These are phyloP conservation scores for Drosophila recens DNA, from an alignment of 2,888 invertebrate species.

Conservation along the genomic window DNA sequence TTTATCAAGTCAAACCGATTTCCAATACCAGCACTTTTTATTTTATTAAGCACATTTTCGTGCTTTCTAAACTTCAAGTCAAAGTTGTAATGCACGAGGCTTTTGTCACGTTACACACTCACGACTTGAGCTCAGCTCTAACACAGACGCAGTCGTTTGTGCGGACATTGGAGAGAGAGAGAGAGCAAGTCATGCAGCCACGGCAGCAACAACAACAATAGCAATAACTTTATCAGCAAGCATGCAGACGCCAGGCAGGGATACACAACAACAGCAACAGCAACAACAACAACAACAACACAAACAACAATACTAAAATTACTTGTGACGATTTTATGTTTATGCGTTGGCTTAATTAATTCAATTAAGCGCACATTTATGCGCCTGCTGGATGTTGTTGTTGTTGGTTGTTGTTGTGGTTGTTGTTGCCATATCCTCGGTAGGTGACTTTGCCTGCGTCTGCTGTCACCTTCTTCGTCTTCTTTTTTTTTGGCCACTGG, in stretches of 20 bases:
- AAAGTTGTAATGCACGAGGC: conserved; percentile 7
- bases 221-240: conserved; percentile 58
- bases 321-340: conserved; percentile 76
- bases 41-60: not conserved
- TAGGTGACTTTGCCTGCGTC: conserved; percentile 14
- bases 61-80: not conserved
- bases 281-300: conserved; percentile 32
- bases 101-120: conserved; percentile 13
- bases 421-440: conserved; percentile 17
- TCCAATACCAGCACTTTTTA: not conserved
- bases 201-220: conserved; percentile 29
- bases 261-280: conserved; percentile 22
- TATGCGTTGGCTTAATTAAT: conserved; percentile 77
- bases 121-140: conserved; percentile 43
- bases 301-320: conserved; percentile 53
- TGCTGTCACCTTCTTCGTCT: conserved; percentile 42
- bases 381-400: conserved; percentile 38
- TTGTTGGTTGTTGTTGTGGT: conserved; percentile 10
- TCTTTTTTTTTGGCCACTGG: conserved; percentile 37
- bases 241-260: conserved; percentile 63
- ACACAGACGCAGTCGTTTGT: conserved; percentile 33
- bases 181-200: conserved; percentile 47
- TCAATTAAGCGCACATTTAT: conserved; percentile 77
- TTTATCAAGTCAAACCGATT: not conserved
- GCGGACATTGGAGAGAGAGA: conserved; percentile 9